phyloP scores from a whole-genome alignment of 2,797 vertebrate genomes.

The Hippoglossus hippoglossus region DNA sequence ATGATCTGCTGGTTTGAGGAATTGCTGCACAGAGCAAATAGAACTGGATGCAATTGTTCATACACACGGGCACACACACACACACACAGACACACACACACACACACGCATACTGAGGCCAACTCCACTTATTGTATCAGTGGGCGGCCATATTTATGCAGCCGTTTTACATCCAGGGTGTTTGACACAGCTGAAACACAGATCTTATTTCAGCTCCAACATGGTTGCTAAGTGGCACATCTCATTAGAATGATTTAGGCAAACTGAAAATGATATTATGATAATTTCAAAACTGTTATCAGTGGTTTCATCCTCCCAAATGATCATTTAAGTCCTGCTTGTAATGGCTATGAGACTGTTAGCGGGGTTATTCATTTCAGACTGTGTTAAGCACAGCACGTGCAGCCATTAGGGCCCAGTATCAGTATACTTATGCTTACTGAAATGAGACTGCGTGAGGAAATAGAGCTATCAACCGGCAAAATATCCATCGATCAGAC shows the following conservation, averaged over 20 bases:
- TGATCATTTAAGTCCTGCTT: constrained; percentile 79
- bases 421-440: constrained; percentile 59
- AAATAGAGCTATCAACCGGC: constrained; percentile 62
- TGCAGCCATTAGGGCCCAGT: constrained; percentile 67
- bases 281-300: constrained; percentile 73
- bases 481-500: constrained; percentile 60
- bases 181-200: constrained; percentile 46
- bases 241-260: constrained; percentile 80
- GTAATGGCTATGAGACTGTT: constrained; percentile 81
- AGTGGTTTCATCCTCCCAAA: constrained; percentile 72
- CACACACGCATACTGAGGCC: constrained; percentile 19
- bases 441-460: constrained; percentile 66
- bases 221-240: constrained; percentile 63
- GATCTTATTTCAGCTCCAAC: constrained; percentile 60
- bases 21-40: constrained; percentile 41
- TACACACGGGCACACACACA: no score
- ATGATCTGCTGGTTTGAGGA: constrained; percentile 65
- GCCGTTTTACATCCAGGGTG: constrained; percentile 36
- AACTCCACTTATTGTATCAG: constrained; percentile 56
- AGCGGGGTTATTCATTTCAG: constrained; percentile 82
- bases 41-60: constrained; percentile 41
- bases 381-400: constrained; percentile 85
- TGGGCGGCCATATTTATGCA: constrained; percentile 60
- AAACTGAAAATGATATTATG: constrained; percentile 71
- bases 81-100: neutral